A percentile compares a stretch with the other conserved stretches of the same genome.
These are phyloP conservation scores for Sarcophaga bullata DNA, from an alignment of 1,140 invertebrate species.

Conservation along the genomic window DNA sequence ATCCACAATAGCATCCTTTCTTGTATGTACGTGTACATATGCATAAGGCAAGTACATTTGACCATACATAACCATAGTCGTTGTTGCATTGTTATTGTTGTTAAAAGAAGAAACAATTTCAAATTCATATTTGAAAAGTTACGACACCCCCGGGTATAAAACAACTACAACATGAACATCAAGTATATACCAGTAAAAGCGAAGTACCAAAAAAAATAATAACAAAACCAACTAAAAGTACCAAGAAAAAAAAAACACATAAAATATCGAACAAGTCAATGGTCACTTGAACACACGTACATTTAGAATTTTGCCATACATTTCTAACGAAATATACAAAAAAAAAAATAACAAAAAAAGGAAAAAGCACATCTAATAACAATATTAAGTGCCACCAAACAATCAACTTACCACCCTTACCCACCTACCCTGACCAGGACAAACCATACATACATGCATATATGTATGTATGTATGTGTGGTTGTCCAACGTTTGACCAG, in stretches of 20 bases:
- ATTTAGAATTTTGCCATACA: background rate
- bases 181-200: background rate
- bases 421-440: background rate
- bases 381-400: conserved; percentile 21
- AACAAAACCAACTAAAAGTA: background rate
- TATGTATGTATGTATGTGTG: no score
- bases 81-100: conserved; percentile 5
- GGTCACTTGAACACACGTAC: background rate
- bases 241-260: background rate
- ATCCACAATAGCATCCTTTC: background rate
- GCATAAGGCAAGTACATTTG: background rate
- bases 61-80: background rate
- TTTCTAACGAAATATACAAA: background rate
- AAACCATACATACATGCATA: background rate
- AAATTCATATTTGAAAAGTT: conserved; percentile 62
- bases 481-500: background rate
- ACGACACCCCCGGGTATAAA: conserved; percentile 57
- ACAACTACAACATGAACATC: background rate
- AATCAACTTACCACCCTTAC: background rate
- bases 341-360: background rate
- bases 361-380: no score
- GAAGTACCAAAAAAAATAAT: conserved; percentile 5
- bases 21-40: background rate
- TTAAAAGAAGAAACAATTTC: conserved; percentile 52
- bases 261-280: conserved; percentile 31